Percentiles rank a stretch among this genome's conserved stretches.
phyloP scores from a whole-genome alignment of 2,888 invertebrate genomes.

The Boloria euphrosyne region DNA sequence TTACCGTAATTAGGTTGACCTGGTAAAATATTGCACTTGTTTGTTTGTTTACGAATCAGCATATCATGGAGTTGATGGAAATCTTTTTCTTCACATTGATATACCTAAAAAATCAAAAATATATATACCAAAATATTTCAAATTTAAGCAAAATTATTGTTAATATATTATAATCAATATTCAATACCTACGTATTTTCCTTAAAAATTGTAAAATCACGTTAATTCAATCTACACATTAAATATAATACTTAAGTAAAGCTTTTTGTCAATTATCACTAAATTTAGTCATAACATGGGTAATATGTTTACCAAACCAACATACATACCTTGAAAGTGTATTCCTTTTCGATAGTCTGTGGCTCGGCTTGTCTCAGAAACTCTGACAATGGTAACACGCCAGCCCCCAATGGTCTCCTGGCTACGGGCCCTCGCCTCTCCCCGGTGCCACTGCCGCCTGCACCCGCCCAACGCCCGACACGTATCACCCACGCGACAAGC shows the following conservation, averaged over 20 bases:
- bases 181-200: too few relatives aligned
- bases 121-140: not conserved
- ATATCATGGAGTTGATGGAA: conserved; percentile 95
- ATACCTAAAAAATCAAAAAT: conserved; percentile 79
- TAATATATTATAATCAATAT: too few relatives aligned
- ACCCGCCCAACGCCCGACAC: conserved; percentile 91
- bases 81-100: conserved; percentile 94
- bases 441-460: conserved; percentile 78
- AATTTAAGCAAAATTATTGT: too few relatives aligned
- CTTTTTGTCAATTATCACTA: too few relatives aligned
- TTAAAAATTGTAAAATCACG: too few relatives aligned
- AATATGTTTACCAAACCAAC: too few relatives aligned
- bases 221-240: too few relatives aligned
- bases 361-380: conserved; percentile 80
- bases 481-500: conserved; percentile 94
- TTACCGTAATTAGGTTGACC: conserved; percentile 92
- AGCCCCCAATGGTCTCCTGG: conserved; percentile 92
- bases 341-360: conserved; percentile 88
- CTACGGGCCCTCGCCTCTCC: conserved; percentile 75
- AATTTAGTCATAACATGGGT: too few relatives aligned
- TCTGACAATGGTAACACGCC: conserved; percentile 90
- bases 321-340: conserved; percentile 86
- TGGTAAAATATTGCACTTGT: conserved; percentile 91
- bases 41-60: conserved; percentile 91
- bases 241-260: too few relatives aligned